Base-by-base conservation (phyloP, 2,888 invertebrate species). In the Drosophila merina region DNA sequence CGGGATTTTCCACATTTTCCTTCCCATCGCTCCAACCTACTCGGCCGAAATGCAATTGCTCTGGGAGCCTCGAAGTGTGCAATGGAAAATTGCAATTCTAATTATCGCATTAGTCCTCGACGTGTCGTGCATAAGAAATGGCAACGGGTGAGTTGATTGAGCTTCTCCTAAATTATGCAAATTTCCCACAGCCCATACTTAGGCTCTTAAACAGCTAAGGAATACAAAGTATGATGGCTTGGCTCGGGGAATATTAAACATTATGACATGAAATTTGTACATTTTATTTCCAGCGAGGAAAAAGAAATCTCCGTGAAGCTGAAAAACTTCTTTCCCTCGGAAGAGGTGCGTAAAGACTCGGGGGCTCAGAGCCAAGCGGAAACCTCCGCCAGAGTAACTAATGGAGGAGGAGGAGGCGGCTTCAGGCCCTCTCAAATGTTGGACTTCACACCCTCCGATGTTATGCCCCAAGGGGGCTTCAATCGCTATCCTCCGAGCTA, bases 71-170 rank as follows among this genome's bases (percentile, higher is more conserved):
- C 86, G 84, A 87, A 85, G 88, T 84, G 89, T 89, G 89, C 89
- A 86, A 83, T 76, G 84, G 72, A 89, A 89, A 88, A 89, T 91
- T 88, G 89, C 89, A 83, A 83, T 90, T 89, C 88, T 91, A 91
- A 91, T 91, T 91, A 91, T 91, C 87, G 86, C 88, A 87, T 89
- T 90, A 88, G 87, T 81, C 75, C 60, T 80, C 86, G 59, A 87
- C 90, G 88, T 89, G 86, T 73, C 85, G 72, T 89, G 91, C 90
- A 91, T 91, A 88, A 89, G 90, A 85, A 91, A 91, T 79, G 80
- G 77, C 75, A 80, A 72, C 64, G 88, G 89, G 90, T 89, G 79
- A 90, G 89, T 81, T 67, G 54, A 73, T 52, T 48, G 69, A 38
- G 68, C 60, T 42, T 51, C 44, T 36, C 69, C 62, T 64, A 74